Conservation (phyloP, 2,113 vertebrate species). For the Ascaphus truei region DNA sequence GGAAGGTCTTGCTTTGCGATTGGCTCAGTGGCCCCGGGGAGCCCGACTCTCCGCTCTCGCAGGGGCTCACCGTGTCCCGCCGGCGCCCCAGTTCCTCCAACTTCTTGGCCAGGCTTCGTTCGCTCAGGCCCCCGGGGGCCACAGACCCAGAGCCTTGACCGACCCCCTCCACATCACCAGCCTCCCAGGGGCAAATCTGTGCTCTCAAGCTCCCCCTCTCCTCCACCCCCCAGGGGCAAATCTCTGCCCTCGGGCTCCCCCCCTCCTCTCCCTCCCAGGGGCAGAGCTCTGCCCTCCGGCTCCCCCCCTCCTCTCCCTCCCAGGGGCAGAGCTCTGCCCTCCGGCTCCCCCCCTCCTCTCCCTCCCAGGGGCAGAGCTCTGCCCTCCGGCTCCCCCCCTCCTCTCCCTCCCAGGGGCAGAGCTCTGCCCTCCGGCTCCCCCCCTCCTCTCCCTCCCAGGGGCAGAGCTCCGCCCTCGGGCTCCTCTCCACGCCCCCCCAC, state of each 20-base stretch:
- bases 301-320: not conserved
- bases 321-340: fast-evolving
- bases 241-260: fast-evolving
- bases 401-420: conserved; percentile 34
- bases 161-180: not conserved
- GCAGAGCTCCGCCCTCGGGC: fast-evolving
- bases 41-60: conserved; percentile 24
- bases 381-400: not conserved
- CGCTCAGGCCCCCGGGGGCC: not conserved
- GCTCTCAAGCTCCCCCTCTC: not conserved
- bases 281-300: not conserved
- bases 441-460: not conserved
- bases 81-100: conserved; percentile 1
- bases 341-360: not conserved
- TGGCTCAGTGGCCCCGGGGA: not conserved
- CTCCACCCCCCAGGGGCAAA: not conserved
- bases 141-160: too few species aligned
- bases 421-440: not conserved
- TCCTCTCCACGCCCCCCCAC: not conserved
- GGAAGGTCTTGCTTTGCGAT: not conserved
- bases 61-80: not conserved
- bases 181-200: conserved; percentile 34
- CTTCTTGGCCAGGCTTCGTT: not conserved
- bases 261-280: not conserved
- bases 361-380: too few species aligned